Percentiles rank a stretch among this genome's conserved stretches.
These are phyloP conservation scores for Eupeodes corollae DNA, from an alignment of 1,140 invertebrate species.

Conservation along the genomic window DNA sequence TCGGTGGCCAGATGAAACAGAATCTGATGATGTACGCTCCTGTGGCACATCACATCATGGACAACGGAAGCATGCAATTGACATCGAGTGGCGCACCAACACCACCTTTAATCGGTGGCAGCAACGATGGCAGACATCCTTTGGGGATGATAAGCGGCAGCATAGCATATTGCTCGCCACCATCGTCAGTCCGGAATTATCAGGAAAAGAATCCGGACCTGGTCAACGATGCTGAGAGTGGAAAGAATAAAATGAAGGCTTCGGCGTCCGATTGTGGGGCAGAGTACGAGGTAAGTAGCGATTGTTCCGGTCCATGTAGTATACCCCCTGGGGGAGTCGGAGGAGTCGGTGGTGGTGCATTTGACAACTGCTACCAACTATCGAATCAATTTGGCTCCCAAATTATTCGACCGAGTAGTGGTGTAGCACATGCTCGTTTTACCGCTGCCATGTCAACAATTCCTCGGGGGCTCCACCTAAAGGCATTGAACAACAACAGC, in stretches of 20 bases:
- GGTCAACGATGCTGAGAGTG: conserved; percentile 60
- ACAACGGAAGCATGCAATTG: conserved; percentile 1
- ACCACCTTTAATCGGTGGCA: conserved; percentile 14
- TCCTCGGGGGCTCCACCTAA: conserved; percentile 38
- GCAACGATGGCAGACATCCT: conserved; percentile 10
- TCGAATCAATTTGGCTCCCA: conserved; percentile 15
- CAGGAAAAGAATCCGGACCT: conserved; percentile 62
- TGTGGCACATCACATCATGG: conserved; percentile 5
- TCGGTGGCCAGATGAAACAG: conserved; percentile 34
- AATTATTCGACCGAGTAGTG: conserved; percentile 6
- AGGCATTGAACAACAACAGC: conserved; percentile 11
- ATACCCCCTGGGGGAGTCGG: conserved; percentile 34
- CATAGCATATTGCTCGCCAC: conserved; percentile 27
- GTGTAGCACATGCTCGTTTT: conserved; percentile 16
- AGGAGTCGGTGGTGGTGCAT: conserved; percentile 37
- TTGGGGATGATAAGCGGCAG: conserved; percentile 6
- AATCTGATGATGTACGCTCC: conserved; percentile 29
- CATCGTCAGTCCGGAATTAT: conserved; percentile 41
- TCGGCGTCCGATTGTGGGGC: conserved; percentile 28
- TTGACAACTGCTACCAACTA: conserved; percentile 35
- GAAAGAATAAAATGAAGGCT: conserved; percentile 48
- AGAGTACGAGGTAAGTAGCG: conserved; percentile 30
- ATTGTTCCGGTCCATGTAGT: conserved; percentile 17
- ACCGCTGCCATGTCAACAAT: conserved; percentile 40
- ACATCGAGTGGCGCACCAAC: conserved; percentile 8